Evolutionary conservation across 2,888 invertebrate species (phyloP), one percentile per base, ranked within the genome.

Genomic region (Isotomurus palustris): DNA sequence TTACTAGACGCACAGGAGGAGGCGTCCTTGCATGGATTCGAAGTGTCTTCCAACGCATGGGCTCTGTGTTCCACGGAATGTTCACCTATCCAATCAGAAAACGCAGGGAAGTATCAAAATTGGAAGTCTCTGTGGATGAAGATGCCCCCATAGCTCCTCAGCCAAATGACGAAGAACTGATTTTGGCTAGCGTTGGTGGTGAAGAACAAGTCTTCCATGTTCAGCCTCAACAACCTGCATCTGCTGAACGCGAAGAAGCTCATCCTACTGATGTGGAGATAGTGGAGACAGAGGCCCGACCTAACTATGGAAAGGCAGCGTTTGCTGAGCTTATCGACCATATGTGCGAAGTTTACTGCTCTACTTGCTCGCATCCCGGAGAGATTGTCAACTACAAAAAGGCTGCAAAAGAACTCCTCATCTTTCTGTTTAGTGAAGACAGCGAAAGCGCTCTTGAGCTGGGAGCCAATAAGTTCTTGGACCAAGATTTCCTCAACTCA

Each of bases 341-440:
- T 35, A 25, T 64, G 28, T 64, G 63, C 44, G 48, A 58, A 25
- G 35, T 64, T 17, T 64, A 60, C 22, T 64, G 63, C 19, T 36
- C 25, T 6, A 41, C 57, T 24, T 64, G 63, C 32, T 2, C 27
- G 8, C 28, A 27, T 10, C 17, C 21, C 14, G 36, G 10, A 6
- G 52, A 60, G 40, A 58, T 58, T 22, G 19, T 35, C 21, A 50
- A 58, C 21, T 64, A 56, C 36, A 60, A 60, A 36, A 17, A 52
- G 22, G 63, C 63, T 14, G 54, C 63, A 2, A 60, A 56, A 28
- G 57, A 60, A 48, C 36, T 64, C n/a, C 45, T 60, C 3, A 36
- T 52, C 3, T 44, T 59, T 28, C 38, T 64, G n/a, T 60, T 55
- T 8, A 28, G 29, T 3, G 56, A 56, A 43, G 63, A 64, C 29